These are phyloP conservation scores for Drosophila maculinotata DNA, from an alignment of 2,888 invertebrate genomes.

Conservation along the genomic window DNA sequence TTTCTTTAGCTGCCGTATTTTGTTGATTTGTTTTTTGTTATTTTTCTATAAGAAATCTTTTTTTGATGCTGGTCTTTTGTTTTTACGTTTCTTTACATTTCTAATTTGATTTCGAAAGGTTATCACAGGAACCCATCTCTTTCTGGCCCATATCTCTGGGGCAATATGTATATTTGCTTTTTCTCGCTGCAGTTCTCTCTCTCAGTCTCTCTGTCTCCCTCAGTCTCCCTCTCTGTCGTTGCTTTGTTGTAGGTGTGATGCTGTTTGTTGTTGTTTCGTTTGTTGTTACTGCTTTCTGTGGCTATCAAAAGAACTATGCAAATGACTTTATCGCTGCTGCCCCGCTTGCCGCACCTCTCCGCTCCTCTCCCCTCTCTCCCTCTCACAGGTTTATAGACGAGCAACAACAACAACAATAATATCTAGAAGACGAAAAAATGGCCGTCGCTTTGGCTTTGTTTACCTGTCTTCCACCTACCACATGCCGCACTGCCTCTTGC, in stretches of 20 bases:
- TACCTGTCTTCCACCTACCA: constrained; percentile 66
- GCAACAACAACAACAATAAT: constrained; percentile 13
- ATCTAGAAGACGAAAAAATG: constrained; percentile 45
- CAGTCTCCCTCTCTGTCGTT: not conserved
- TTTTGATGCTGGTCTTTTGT: constrained; percentile 26
- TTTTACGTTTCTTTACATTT: constrained; percentile 61
- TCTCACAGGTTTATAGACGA: constrained; percentile 64
- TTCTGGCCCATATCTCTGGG: not conserved
- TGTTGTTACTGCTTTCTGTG: constrained; percentile 28
- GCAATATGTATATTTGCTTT: not conserved
- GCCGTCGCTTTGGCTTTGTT: constrained; percentile 52
- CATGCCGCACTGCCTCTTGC: constrained; percentile 8
- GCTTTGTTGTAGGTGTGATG: constrained; percentile 60
- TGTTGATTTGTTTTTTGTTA: constrained; percentile 5
- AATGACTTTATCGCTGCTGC: constrained; percentile 74
- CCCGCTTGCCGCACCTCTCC: not conserved
- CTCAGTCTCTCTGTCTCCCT: not conserved
- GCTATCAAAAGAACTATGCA: constrained; percentile 76
- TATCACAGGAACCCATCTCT: constrained; percentile 49
- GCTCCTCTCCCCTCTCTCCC: not conserved
- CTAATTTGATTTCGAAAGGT: constrained; percentile 79
- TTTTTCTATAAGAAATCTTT: constrained; percentile 15
- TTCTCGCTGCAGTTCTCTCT: no score
- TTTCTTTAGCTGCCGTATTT: constrained; percentile 1
- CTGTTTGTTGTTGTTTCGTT: constrained; percentile 30